Evolutionary conservation across 2,113 vertebrate genomes (phyloP), one percentile per base, ranked within the genome.

Genomic region (Platanista minor): DNA sequence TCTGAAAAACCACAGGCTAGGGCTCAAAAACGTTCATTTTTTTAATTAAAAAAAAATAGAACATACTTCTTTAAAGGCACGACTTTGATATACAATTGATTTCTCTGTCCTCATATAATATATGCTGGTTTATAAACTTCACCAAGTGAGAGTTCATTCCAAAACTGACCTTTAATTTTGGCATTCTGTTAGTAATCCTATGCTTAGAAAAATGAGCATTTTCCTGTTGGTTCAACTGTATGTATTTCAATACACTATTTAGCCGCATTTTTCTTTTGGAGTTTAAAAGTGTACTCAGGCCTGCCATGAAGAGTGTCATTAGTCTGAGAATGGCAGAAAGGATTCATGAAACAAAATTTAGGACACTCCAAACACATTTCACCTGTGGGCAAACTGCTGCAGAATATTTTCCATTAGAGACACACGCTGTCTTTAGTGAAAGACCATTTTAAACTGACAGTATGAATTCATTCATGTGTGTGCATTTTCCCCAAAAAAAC

Each of bases 191-290:
- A 75, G 78, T 81, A 85, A 91, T 97, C 41, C 75, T 61, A 46
- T 85, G 12, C 62, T 97, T 95, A 77, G 43, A 91, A 74, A 98
- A 98, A 87, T 85, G 95, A 98, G 90, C 54, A 96, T 95, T 97
- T 97, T 96, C 90, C 92, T 93, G 80, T 89, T 94, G 86, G 95
- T 88, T 98, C 84, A 98, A 93, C 12, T 91, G 33, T 29, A 5
- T 87, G 66, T 96, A 94, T 96, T 98, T 97, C 97, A 93, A 98
- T 98, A 98, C 96, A 98, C 96, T 97, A 92, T 98, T 97, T 96
- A 98, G 94, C 43, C 77, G 92, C 85, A 21, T 91, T 97, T 91
- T 96, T 93, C 72, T 29, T 97, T 97, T 66, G 84, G 96, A 96
- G 78, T 43, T 95, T 95, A 98, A 98, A 88, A 97, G 96, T 6